These are phyloP conservation scores for Molossus molossus DNA, from an alignment of 2,797 vertebrate species.

Conservation along the genomic window DNA sequence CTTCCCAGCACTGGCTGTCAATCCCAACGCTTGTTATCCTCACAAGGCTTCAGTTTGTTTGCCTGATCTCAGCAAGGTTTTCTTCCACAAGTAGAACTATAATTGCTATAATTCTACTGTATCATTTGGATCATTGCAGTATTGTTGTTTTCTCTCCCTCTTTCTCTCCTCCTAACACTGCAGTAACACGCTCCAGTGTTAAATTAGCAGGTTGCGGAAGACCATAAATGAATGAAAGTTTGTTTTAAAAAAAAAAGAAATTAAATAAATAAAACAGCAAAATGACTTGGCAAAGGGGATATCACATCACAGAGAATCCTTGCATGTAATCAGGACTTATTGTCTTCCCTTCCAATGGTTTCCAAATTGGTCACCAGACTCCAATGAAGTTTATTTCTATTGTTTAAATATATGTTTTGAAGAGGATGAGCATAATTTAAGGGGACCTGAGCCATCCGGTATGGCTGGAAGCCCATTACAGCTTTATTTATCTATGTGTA, in stretches of 20 bases:
- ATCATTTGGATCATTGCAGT: constrained; percentile 92
- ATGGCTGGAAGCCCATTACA: constrained; percentile 78
- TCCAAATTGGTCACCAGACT: constrained; percentile 81
- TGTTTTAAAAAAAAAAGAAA: constrained; percentile 90
- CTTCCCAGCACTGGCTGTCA: constrained; percentile 90
- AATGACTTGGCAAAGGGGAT: constrained; percentile 88
- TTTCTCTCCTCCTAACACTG: constrained; percentile 90
- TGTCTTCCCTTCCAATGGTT: constrained; percentile 76
- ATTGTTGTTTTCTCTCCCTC: constrained; percentile 92
- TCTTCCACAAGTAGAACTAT: constrained; percentile 91
- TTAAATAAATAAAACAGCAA: constrained; percentile 88
- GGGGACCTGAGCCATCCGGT: constrained; percentile 81
- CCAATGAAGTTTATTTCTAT: constrained; percentile 82
- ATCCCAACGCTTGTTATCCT: constrained; percentile 88
- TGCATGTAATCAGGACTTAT: constrained; percentile 75
- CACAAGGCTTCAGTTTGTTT: constrained; percentile 90
- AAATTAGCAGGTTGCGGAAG: constrained; percentile 91
- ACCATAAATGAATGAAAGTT: constrained; percentile 91
- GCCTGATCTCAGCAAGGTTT: constrained; percentile 92
- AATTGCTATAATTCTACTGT: constrained; percentile 92
- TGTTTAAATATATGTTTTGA: constrained; percentile 85
- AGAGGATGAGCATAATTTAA: constrained; percentile 86
- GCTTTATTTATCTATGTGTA: constrained; percentile 84
- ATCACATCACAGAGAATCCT: constrained; percentile 84
- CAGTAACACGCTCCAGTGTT: constrained; percentile 91